Conservation (phyloP, 2,888 invertebrate genomes). For the Hirtodrosophila duncani region DNA sequence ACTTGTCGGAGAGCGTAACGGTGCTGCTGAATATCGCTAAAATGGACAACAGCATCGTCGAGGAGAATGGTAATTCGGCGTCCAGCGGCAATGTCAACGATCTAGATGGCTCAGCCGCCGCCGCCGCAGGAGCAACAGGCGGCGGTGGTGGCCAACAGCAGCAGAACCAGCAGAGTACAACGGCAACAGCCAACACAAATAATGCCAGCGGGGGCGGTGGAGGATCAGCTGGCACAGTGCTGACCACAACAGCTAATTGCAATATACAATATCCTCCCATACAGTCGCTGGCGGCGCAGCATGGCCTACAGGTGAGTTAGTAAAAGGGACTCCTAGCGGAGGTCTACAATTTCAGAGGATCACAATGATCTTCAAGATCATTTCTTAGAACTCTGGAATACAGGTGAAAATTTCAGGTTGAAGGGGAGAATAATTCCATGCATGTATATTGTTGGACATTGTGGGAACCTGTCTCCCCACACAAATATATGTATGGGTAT, state of each 20-base stretch:
- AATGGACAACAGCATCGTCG: constrained; percentile 93
- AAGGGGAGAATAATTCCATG: too few species aligned
- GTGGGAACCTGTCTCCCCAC: too few species aligned
- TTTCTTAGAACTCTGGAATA: too few species aligned
- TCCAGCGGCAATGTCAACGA: constrained; percentile 63
- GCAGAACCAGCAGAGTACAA: constrained; percentile 72
- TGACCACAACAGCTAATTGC: constrained; percentile 84
- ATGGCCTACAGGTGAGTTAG: constrained; percentile 82
- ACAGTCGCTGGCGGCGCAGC: constrained; percentile 76
- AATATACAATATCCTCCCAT: constrained; percentile 89
- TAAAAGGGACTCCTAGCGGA: background rate
- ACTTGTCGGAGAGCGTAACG: constrained; percentile 81
- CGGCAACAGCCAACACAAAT: constrained; percentile 51
- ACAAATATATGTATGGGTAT: too few species aligned
- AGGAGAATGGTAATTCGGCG: constrained; percentile 87
- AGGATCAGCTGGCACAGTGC: constrained; percentile 75
- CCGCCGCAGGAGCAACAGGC: constrained; percentile 26
- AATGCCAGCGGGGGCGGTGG: constrained; percentile 32
- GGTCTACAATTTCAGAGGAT: too few species aligned
- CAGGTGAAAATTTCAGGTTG: too few species aligned
- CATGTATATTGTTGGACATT: too few species aligned
- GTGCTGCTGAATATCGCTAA: constrained; percentile 80
- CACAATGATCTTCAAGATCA: too few species aligned
- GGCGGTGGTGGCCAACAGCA: constrained; percentile 42
- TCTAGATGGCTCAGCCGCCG: constrained; percentile 36